A percentile compares a stretch with the other conserved stretches of the same genome.
Evolutionary conservation across 1,140 invertebrate genomes (phyloP).

Genomic region (Sogatella furcifera): DNA sequence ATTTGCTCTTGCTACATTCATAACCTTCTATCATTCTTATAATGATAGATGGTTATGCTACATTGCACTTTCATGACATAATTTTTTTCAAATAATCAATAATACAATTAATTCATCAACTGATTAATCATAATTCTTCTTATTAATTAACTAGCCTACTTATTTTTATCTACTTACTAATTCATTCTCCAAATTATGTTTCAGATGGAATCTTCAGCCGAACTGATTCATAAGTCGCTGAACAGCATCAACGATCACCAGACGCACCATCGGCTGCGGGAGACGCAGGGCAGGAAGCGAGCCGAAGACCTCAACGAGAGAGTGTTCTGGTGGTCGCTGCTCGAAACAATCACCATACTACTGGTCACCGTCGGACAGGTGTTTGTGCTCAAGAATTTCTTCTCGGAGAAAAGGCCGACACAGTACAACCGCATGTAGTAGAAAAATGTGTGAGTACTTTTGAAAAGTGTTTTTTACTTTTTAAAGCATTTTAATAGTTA

Average conservation of each 20-base stretch:
- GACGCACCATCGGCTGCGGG: conserved; percentile 90
- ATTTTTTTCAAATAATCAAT: no score
- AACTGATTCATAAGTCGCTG: conserved; percentile 78
- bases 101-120: no score
- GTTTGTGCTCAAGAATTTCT: conserved; percentile 87
- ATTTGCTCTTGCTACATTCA: no score
- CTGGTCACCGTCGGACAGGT: conserved; percentile 82
- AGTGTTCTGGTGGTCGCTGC: conserved; percentile 85
- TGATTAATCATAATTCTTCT: no score
- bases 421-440: conserved; percentile 9
- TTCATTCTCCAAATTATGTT: no score
- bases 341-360: conserved; percentile 78
- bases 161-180: no score
- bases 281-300: conserved; percentile 85
- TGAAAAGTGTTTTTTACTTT: no score
- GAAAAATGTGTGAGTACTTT: neutral
- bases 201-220: conserved; percentile 84
- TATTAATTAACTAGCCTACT: no score
- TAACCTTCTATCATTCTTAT: no score
- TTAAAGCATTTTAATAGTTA: no score
- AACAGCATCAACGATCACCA: conserved; percentile 85
- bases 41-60: no score
- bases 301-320: conserved; percentile 93
- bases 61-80: no score
- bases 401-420: conserved; percentile 67